Conservation (phyloP, 2,888 invertebrate genomes). For the Tiphia femorata region DNA sequence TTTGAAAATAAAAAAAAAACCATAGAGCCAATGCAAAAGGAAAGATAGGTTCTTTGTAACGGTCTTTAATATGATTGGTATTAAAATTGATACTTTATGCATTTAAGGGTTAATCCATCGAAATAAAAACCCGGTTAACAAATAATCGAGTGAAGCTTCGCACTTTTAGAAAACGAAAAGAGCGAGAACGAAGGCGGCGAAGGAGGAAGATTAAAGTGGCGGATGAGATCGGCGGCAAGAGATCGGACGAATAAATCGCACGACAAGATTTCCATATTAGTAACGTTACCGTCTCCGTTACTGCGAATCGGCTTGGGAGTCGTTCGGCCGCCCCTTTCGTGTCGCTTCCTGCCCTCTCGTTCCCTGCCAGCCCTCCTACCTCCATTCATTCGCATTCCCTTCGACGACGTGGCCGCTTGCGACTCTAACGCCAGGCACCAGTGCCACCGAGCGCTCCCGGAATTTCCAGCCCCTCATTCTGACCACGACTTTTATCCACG, state of each 20-base stretch:
- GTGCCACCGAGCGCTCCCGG: no score
- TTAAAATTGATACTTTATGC: no score
- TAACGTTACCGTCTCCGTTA: constrained; percentile 47
- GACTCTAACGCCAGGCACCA: constrained; percentile 34
- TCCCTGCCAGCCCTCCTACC: no score
- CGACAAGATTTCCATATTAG: constrained; percentile 60
- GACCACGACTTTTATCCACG: constrained; percentile 37
- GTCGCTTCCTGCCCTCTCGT: constrained; percentile 47
- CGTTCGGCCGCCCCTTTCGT: constrained; percentile 54
- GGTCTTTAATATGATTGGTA: no score
- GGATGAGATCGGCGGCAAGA: no score
- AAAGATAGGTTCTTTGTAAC: no score
- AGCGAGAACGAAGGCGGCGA: not conserved
- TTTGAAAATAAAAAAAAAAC: no score
- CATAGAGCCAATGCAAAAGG: no score
- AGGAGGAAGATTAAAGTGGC: not conserved
- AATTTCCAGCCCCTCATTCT: constrained; percentile 36
- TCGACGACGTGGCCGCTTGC: no score
- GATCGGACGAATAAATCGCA: constrained; percentile 45
- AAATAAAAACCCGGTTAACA: no score
- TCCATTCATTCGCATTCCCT: constrained; percentile 51
- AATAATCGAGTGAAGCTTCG: no score
- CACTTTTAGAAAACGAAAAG: not conserved
- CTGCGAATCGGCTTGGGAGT: constrained; percentile 19
- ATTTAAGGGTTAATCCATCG: no score